Evolutionary conservation across 2,113 vertebrate species (phyloP).

Genomic region (Campylomormyrus tamandua): DNA sequence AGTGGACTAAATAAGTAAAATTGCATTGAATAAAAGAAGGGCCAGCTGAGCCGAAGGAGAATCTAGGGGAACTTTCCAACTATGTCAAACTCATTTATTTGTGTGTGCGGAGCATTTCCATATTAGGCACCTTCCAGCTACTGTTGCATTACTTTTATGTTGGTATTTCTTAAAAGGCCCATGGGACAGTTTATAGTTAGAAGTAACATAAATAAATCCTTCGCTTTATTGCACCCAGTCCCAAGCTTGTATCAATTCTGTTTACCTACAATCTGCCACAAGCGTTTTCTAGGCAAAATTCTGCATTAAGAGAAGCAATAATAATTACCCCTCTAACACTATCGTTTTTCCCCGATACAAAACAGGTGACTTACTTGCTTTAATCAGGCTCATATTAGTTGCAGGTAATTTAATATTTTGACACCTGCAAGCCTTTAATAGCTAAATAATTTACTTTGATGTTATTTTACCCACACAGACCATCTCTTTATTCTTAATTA

Average conservation of each 20-base stretch:
- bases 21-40: not conserved
- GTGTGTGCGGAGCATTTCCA: not conserved
- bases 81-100: not conserved
- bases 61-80: not conserved
- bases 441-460: not conserved
- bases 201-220: not conserved
- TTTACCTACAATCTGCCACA: not conserved
- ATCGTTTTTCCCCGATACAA: not conserved
- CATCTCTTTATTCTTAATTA: not conserved
- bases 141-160: not conserved
- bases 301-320: not conserved
- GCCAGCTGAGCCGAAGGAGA: not conserved
- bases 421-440: not conserved
- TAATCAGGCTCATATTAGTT: not conserved
- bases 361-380: not conserved
- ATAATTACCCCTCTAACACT: not conserved
- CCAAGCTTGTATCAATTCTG: not conserved
- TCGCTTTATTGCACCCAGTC: not conserved
- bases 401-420: slow-evolving; percentile 1
- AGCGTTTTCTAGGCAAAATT: not conserved
- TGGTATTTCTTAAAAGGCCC: not conserved
- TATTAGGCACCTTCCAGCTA: not conserved
- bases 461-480: not conserved
- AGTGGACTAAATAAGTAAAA: not conserved
- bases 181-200: not conserved